These are phyloP conservation scores for Papilio aristodemus DNA, from an alignment of 1,140 invertebrate genomes.

Conservation along the genomic window DNA sequence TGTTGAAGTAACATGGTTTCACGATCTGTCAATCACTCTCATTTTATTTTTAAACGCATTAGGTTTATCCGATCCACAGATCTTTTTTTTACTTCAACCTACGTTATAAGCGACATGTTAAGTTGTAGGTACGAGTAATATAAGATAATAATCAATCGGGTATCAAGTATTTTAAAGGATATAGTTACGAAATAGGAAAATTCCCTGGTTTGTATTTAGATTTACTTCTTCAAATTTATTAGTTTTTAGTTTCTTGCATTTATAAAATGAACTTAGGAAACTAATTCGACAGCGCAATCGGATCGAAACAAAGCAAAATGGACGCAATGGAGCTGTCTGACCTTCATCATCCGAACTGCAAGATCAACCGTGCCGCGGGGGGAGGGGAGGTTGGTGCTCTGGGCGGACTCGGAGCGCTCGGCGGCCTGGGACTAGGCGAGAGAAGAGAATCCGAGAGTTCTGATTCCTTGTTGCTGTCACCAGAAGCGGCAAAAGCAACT, in stretches of 20 bases:
- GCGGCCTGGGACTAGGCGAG: constrained; percentile 81
- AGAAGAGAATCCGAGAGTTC: constrained; percentile 94
- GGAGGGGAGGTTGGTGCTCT: constrained; percentile 84
- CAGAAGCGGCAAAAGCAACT: constrained; percentile 96
- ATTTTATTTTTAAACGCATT: no score
- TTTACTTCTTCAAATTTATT: background rate
- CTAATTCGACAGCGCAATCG: constrained; percentile 75
- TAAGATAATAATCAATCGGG: background rate
- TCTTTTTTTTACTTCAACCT: no score
- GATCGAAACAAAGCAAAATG: constrained; percentile 88
- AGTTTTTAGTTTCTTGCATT: constrained; percentile 24
- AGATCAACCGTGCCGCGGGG: constrained; percentile 92
- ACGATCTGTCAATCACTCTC: no score
- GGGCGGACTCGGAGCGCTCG: constrained; percentile 78
- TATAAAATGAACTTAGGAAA: constrained; percentile 47
- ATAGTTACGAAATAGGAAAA: background rate
- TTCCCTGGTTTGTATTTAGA: background rate
- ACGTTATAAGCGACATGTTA: no score
- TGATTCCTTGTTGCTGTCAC: constrained; percentile 92
- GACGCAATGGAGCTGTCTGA: constrained; percentile 97
- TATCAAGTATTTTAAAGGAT: background rate
- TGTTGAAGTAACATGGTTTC: background rate
- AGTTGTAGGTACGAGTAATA: no score
- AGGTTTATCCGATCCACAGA: no score
- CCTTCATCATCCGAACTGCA: constrained; percentile 97